Evolutionary conservation across 2,888 invertebrate genomes (phyloP).

Genomic region (Pollenia amentaria): DNA sequence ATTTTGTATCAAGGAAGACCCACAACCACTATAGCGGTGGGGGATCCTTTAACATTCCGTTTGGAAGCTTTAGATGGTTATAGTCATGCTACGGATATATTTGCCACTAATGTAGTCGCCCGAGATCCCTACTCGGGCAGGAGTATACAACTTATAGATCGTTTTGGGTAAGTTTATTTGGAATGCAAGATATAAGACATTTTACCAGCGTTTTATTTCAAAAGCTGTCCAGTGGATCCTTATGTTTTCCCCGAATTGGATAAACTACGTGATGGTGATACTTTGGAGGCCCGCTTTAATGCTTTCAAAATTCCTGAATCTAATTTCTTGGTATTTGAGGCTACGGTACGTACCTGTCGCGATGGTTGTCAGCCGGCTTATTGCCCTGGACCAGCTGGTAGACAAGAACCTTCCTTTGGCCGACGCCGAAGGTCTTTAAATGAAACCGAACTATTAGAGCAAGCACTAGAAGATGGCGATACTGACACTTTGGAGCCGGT

Average conservation of each 20-base stretch:
- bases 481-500: conserved; percentile 61
- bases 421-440: conserved; percentile 87
- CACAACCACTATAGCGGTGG: conserved; percentile 96
- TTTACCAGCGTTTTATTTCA: background rate
- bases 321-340: conserved; percentile 96
- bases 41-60: conserved; percentile 95
- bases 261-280: conserved; percentile 93
- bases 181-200: background rate
- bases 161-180: conserved; percentile 89
- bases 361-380: conserved; percentile 96
- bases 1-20: conserved; percentile 96
- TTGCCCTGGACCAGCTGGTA: conserved; percentile 91
- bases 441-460: conserved; percentile 76
- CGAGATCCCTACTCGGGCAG: conserved; percentile 96
- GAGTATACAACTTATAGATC: conserved; percentile 94
- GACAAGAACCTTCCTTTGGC: conserved; percentile 93
- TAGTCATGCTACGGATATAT: conserved; percentile 94
- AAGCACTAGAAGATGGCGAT: conserved; percentile 24
- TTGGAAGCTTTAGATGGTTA: conserved; percentile 95
- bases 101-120: conserved; percentile 96
- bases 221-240: conserved; percentile 95
- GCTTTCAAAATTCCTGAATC: conserved; percentile 98
- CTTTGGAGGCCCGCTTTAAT: conserved; percentile 95
- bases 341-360: conserved; percentile 94
- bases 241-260: conserved; percentile 96